Evolutionary conservation across 2,797 vertebrate genomes (phyloP).

Genomic region (Pyrocephalus nanus): DNA sequence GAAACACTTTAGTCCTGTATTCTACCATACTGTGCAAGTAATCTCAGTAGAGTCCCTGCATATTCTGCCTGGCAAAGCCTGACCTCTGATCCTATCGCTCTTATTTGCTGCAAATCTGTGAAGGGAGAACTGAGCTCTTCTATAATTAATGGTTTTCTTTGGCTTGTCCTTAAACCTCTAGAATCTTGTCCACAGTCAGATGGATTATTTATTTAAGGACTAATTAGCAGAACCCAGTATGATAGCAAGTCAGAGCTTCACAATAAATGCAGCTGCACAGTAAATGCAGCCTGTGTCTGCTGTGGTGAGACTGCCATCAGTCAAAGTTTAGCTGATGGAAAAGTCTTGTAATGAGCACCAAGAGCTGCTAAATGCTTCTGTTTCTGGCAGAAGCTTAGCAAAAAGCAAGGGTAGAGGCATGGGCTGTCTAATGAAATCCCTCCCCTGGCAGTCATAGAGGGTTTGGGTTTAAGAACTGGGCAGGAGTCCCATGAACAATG

Average conservation of each 20-base stretch:
- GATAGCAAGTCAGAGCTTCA: constrained; percentile 4
- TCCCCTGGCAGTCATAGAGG: not conserved
- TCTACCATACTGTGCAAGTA: not conserved
- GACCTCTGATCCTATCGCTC: not conserved
- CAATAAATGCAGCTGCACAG: constrained; percentile 26
- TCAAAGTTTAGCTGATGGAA: constrained; percentile 19
- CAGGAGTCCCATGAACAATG: not conserved
- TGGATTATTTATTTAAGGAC: constrained; percentile 34
- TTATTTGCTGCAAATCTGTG: not conserved
- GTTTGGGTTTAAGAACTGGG: not conserved
- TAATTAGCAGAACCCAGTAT: constrained; percentile 37
- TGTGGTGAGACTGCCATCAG: not conserved
- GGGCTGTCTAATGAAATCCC: not conserved
- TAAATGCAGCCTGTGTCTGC: constrained; percentile 4
- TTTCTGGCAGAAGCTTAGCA: constrained; percentile 19
- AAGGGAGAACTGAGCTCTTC: not conserved
- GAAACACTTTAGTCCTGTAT: not conserved
- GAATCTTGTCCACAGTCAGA: constrained; percentile 14
- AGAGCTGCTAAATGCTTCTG: constrained; percentile 22
- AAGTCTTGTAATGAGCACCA: constrained; percentile 1
- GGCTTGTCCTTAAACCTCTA: not conserved
- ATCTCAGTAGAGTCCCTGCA: not conserved
- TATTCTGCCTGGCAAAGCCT: not conserved
- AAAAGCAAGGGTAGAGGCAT: not conserved
- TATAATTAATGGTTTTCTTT: constrained; percentile 24